Conservation (phyloP, 2,888 invertebrate species). For the Tenthredo notha region DNA sequence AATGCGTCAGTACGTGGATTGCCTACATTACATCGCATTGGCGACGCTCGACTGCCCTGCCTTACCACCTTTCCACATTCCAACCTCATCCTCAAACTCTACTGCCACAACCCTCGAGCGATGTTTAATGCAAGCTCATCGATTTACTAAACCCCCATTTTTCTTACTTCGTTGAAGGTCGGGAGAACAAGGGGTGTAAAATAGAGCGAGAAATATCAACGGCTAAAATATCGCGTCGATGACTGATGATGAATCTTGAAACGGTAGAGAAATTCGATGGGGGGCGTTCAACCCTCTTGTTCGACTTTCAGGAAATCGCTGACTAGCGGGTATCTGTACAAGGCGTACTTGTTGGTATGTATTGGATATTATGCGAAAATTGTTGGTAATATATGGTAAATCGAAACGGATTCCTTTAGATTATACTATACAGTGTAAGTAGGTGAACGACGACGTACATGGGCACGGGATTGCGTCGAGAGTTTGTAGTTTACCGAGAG, state of each 20-base stretch:
- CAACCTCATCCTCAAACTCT: not conserved
- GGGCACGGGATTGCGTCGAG: slow-evolving; percentile 20
- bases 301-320: slow-evolving; percentile 10
- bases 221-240: slow-evolving; percentile 70
- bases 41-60: slow-evolving; percentile 40
- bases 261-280: slow-evolving; percentile 13
- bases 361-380: not conserved
- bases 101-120: slow-evolving; percentile 54
- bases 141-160: slow-evolving; percentile 71
- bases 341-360: not conserved
- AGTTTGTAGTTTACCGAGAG: slow-evolving; percentile 30
- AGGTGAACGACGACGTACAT: slow-evolving; percentile 6
- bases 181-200: slow-evolving; percentile 58
- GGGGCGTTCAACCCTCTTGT: not conserved
- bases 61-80: not conserved
- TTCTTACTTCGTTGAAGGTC: slow-evolving; percentile 63
- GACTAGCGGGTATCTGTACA: not conserved
- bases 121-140: slow-evolving; percentile 76
- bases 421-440: not conserved
- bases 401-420: not conserved
- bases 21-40: slow-evolving; percentile 52
- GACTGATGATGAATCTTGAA: slow-evolving; percentile 70
- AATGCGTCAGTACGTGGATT: slow-evolving; percentile 60
- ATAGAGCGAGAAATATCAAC: slow-evolving; percentile 42
- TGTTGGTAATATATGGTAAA: slow-evolving; percentile 1